These are phyloP conservation scores for Pseudobourletiella spinata DNA, from an alignment of 1,140 invertebrate species.

Conservation along the genomic window DNA sequence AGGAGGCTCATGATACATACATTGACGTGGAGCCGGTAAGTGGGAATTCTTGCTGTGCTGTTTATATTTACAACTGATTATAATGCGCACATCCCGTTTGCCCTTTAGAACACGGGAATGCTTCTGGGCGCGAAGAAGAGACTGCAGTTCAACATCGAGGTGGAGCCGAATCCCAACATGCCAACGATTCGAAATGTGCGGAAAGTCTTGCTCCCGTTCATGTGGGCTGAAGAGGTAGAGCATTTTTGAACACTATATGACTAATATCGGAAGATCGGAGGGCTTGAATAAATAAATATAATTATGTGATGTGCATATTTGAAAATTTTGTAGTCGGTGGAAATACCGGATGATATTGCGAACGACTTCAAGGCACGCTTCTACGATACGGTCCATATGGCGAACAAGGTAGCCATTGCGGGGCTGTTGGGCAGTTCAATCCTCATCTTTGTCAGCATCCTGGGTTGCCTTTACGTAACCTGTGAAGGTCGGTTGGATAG, in stretches of 20 bases:
- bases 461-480: conserved; percentile 9
- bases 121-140: conserved; percentile 37
- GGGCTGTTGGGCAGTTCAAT: conserved; percentile 16
- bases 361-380: conserved; percentile 19
- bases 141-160: conserved; percentile 39
- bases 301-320: too few relatives aligned
- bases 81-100: too few relatives aligned
- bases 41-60: too few relatives aligned
- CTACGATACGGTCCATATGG: conserved; percentile 19
- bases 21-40: conserved; percentile 61
- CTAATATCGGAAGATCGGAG: neutral
- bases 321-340: conserved; percentile 22
- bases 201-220: conserved; percentile 26
- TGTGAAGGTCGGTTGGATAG: too few relatives aligned
- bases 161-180: conserved; percentile 31
- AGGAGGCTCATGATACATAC: conserved; percentile 57
- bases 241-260: neutral
- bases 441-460: conserved; percentile 24
- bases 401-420: conserved; percentile 23
- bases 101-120: conserved; percentile 38
- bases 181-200: conserved; percentile 27
- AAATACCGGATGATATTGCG: conserved; percentile 17
- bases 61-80: too few relatives aligned
- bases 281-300: too few relatives aligned
- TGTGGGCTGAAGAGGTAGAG: conserved; percentile 35